A percentile compares a stretch with the other conserved stretches of the same genome.
phyloP scores from a whole-genome alignment of 2,113 vertebrate genomes.

The Heterotilapia buettikoferi region DNA sequence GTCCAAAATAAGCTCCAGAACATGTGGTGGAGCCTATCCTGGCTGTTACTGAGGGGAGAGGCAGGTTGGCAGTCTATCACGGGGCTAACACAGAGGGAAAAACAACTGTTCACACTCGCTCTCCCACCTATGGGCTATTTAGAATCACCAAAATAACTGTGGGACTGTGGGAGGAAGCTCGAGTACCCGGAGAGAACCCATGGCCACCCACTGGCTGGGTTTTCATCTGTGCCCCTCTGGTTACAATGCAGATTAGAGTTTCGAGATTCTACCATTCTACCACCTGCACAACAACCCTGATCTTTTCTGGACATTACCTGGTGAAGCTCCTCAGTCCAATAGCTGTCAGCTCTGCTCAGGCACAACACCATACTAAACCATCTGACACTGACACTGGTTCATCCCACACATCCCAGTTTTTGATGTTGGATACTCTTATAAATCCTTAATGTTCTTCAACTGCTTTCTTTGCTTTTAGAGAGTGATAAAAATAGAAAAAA shows the following conservation, averaged over 20 bases:
- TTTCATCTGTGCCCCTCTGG: neutral
- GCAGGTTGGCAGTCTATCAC: neutral
- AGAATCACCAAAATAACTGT: neutral
- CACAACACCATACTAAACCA: neutral
- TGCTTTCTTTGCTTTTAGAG: neutral
- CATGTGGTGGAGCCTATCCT: neutral
- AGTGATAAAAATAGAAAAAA: neutral
- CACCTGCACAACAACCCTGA: neutral
- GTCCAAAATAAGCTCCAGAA: neutral
- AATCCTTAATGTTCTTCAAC: neutral
- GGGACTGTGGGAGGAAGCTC: neutral
- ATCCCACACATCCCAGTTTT: neutral
- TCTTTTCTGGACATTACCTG: neutral
- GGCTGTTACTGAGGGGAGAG: neutral
- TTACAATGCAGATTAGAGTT: neutral
- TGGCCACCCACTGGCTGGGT: neutral
- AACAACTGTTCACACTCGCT: neutral
- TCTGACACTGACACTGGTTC: neutral
- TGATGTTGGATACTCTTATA: neutral
- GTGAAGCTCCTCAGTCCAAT: neutral
- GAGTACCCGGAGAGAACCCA: neutral
- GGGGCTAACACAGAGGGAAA: neutral
- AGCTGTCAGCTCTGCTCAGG: neutral
- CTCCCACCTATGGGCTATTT: neutral
- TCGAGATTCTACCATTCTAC: fast-evolving